Evolutionary conservation across 1,140 invertebrate genomes (phyloP), one percentile per base, ranked within the genome.

Genomic region (Diabrotica virgifera): DNA sequence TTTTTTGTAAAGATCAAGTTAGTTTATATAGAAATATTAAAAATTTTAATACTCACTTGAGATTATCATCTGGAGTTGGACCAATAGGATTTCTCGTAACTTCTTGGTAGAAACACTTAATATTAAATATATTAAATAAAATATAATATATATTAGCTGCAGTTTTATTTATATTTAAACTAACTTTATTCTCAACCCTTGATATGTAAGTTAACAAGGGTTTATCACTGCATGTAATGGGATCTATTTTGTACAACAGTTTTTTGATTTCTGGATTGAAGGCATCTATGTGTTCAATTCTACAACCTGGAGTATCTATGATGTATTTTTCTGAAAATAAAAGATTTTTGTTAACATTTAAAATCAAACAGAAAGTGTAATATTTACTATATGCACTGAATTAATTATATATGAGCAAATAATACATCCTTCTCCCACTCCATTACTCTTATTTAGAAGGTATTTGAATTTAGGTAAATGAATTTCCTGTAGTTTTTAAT

Each of bases 281-380:
- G 0, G 89, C 88, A 74, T 90, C 82, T 52, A 89, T 78, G 52
- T 87, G 83, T 5, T 86, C 83, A 71, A 92, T 89, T 64, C 84
- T 81, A 70, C 90, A 92, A 57, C 82, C 82, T 4, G 85, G 78
- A 70, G 84, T 89, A 78, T 86, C 87, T 2, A 91, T 85, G 40
- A 90, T 76, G 72, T 84, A 89, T 10, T 64, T 52, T 35, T 37
- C 13, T 52, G 5, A 53, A 62, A 53, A 13, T 3, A 46, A 46
- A 46, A 46, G 8, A 46, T 46, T 46, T 46, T 24, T 24, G 24
- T 24, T 24, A 24, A 24, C 4, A 24, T 4, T 24, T 24, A 24
- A 24, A 24, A 24, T 24, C 24, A 24, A 1, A 4, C 4, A 24
- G 24, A 2, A 24, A 24, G 24, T 24, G 4, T 24, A 24, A 24